phyloP scores from a whole-genome alignment of 2,113 vertebrate species.

The Triplophysa rosa region DNA sequence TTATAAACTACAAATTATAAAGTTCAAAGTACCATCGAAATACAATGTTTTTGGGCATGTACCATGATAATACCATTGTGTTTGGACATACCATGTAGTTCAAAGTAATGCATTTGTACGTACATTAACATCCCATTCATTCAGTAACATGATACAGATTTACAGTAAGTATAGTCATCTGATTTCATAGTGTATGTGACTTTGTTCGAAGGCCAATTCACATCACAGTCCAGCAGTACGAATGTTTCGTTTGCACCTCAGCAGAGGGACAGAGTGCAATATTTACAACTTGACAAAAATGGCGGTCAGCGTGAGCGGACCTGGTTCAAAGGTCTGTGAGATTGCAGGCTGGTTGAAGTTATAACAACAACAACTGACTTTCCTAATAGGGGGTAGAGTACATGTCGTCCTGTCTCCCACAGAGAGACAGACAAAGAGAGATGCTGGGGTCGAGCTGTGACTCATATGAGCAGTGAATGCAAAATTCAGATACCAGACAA shows the following conservation, averaged over 20 bases:
- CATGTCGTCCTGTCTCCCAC: constrained; percentile 16
- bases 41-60: background rate
- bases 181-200: no score
- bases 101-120: no score
- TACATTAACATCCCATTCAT: no score
- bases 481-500: constrained; percentile 28
- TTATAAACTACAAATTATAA: no score
- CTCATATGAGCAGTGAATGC: background rate
- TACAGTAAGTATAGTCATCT: no score
- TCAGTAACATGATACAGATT: no score
- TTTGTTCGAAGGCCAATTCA: background rate
- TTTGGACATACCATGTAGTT: background rate
- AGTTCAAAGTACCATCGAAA: no score
- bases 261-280: background rate
- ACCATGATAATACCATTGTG: background rate
- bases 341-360: constrained; percentile 21
- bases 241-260: background rate
- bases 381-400: constrained; percentile 11
- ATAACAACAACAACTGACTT: constrained; percentile 30
- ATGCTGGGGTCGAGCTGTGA: constrained; percentile 6
- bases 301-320: background rate
- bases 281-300: constrained; percentile 15
- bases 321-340: background rate
- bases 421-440: constrained; percentile 32
- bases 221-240: background rate